These are phyloP conservation scores for Macrophya alboannulata DNA, from an alignment of 2,888 invertebrate genomes.

Conservation along the genomic window DNA sequence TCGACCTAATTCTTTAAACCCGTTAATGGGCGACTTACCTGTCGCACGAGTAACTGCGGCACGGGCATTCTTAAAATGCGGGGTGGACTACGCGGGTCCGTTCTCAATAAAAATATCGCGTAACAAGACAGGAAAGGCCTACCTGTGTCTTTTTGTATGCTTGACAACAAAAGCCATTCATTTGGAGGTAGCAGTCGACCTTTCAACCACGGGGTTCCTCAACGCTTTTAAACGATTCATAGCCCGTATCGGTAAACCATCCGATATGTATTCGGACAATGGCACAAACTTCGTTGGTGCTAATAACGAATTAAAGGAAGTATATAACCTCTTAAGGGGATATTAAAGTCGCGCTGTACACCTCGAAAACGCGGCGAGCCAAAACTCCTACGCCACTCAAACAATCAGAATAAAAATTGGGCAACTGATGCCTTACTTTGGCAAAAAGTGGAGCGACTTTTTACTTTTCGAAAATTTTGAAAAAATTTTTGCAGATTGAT, in stretches of 20 bases:
- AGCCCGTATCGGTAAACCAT: slow-evolving; percentile 1
- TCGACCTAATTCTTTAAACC: slow-evolving; percentile 28
- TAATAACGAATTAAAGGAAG: slow-evolving; percentile 49
- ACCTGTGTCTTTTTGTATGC: slow-evolving; percentile 24
- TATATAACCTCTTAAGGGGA: neutral
- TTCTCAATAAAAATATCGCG: neutral
- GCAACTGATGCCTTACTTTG: too few relatives aligned
- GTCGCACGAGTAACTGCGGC: neutral
- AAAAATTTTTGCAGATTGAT: too few relatives aligned
- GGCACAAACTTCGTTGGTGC: slow-evolving; percentile 33
- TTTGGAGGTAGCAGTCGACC: slow-evolving; percentile 9
- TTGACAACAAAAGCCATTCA: slow-evolving; percentile 18
- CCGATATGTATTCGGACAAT: slow-evolving; percentile 29
- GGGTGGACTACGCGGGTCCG: slow-evolving; percentile 48
- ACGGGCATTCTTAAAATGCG: slow-evolving; percentile 23
- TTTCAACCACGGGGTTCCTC: slow-evolving; percentile 5
- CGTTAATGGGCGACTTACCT: slow-evolving; percentile 58
- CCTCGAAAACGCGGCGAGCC: too few relatives aligned
- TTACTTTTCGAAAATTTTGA: too few relatives aligned
- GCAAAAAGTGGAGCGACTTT: too few relatives aligned
- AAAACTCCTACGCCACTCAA: too few relatives aligned
- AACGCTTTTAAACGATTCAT: slow-evolving; percentile 25
- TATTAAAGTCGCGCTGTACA: too few relatives aligned
- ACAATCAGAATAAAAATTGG: too few relatives aligned
- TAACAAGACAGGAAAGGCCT: slow-evolving; percentile 27